Evolutionary conservation across 2,888 invertebrate species (phyloP), one percentile per base, ranked within the genome.

Genomic region (Drosophila leonis): DNA sequence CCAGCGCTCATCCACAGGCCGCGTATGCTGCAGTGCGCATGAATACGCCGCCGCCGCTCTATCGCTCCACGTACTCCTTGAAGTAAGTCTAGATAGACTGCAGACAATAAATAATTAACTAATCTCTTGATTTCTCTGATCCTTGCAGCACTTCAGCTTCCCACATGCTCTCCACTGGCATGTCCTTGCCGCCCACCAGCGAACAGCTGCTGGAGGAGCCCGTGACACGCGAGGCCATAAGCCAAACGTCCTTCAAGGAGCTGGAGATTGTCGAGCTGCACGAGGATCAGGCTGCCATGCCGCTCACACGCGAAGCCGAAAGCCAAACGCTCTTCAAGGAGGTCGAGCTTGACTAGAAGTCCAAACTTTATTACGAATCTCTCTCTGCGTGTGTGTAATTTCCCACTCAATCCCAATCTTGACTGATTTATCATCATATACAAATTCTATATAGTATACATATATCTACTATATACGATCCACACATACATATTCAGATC

Each of bases 41-140:
- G 65, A 92, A 91, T 69, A 98, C 98, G 44, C 98, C 98, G 59
- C 98, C 98, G 41, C 98, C 98, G 49, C 97, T 98, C 12, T 98
- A 98, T 93, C 94, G 98, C 91, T 98, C 98, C 70, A 97, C 97
- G 83, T 96, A 96, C 94, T 94, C 96, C 90, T 94, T 96, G 92
- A 95, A 95, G 96, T 96, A 94, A 83, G 88, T 68, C 39, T 0
- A 9, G 20, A 10, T 27, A 15, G 39, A 1, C 4, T 13, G 41
- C 15, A 13, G 0, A 52, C 24, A 24, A 0, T 13, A 6, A 35
- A 24, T 10, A 6, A 20, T 7, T 20, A 4, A 59, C 56, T 64
- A 61, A 49, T 49, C 8, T 10, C 0, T 48, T 46, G 31, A 10
- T 6, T 39, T 18, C 7, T 5, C 7, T 37, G 3, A 5, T 0